Conservation (phyloP, 2,113 vertebrate genomes). For the Pongo pygmaeus region DNA sequence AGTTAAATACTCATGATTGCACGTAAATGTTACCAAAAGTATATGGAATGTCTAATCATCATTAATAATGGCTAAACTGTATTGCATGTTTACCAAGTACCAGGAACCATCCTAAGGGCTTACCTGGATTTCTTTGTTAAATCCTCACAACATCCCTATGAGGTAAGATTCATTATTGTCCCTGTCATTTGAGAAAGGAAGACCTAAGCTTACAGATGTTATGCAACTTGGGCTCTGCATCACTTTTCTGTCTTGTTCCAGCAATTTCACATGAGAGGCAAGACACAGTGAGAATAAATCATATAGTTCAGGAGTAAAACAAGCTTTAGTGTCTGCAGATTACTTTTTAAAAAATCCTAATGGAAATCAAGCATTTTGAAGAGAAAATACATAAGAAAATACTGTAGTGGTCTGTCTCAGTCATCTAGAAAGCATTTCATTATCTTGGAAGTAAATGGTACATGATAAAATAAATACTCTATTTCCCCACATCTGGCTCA, state of each 20-base stretch:
- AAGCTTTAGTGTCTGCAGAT: not conserved
- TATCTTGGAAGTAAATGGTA: not conserved
- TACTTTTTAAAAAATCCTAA: not conserved
- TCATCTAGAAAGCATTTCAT: not conserved
- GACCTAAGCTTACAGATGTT: not conserved
- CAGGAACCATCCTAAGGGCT: not conserved
- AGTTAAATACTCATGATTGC: not conserved
- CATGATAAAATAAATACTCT: not conserved
- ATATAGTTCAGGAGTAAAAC: not conserved
- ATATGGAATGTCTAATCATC: not conserved
- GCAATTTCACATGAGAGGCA: not conserved
- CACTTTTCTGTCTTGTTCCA: too few relatives aligned
- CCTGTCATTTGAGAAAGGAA: not conserved
- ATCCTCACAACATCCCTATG: not conserved
- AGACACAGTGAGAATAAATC: not conserved
- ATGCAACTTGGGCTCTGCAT: accelerated
- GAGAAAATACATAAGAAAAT: not conserved
- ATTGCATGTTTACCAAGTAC: not conserved
- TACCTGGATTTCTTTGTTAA: not conserved
- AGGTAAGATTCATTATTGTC: not conserved
- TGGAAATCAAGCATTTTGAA: not conserved
- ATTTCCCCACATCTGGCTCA: not conserved
- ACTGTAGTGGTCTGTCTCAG: not conserved
- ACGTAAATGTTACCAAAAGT: not conserved
- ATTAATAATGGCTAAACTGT: not conserved